phyloP scores from a whole-genome alignment of 92 coral and sea anemone genomes.

The Umimayanthus chanpuru region DNA sequence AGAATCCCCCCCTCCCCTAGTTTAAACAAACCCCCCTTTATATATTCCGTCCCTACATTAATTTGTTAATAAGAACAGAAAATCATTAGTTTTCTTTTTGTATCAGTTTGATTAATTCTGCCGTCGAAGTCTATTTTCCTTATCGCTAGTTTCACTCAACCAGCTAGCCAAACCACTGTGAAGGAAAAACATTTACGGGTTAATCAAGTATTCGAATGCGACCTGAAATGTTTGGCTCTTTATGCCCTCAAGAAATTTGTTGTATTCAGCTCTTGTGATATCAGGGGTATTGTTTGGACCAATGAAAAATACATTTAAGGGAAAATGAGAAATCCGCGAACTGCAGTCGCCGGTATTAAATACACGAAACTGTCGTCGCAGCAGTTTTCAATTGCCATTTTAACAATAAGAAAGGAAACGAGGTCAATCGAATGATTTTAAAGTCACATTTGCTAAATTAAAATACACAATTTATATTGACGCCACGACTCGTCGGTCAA shows the following conservation, averaged over 20 bases:
- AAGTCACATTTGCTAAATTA: conserved; percentile 13
- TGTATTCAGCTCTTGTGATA: neutral
- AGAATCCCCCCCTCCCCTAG: neutral
- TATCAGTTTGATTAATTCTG: conserved; percentile 38
- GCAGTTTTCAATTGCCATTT: neutral
- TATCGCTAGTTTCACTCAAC: neutral
- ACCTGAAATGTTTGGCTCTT: neutral
- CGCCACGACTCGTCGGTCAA: neutral
- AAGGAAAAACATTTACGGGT: conserved; percentile 5
- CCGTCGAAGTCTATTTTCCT: conserved; percentile 33
- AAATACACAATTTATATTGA: conserved; percentile 8
- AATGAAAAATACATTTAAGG: neutral
- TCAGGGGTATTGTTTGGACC: neutral
- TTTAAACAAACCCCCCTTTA: conserved; percentile 12
- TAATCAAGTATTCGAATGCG: neutral
- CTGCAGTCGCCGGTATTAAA: neutral
- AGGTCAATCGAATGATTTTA: conserved; percentile 23
- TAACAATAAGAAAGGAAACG: neutral
- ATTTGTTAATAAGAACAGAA: conserved; percentile 32
- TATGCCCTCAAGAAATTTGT: neutral
- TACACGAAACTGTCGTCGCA: neutral
- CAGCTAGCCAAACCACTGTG: neutral
- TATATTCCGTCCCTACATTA: conserved; percentile 17
- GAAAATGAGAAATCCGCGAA: conserved; percentile 1
- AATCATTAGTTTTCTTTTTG: conserved; percentile 34